Base-by-base conservation (phyloP, 2,888 invertebrate genomes). In the Lypha dubia region DNA sequence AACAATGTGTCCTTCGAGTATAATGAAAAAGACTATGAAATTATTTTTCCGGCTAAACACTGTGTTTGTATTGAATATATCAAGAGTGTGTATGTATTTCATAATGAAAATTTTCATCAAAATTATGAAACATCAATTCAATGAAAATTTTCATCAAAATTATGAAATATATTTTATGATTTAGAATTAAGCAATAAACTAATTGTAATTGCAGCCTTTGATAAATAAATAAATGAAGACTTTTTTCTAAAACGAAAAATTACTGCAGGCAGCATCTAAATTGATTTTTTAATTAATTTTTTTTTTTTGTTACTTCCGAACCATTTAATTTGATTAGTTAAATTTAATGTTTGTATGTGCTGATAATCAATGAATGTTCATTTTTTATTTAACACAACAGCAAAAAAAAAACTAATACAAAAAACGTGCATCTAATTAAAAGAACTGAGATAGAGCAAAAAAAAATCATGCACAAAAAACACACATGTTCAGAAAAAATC, bases 321-420 rank as follows among this genome's bases (percentile, higher is more conserved):
- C 75, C 75, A 82, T 82, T 82, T 76, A 70, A 76, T 75, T 82
- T 76, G 63, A 76, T 81, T 81, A 63, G 41, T 60, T 60, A 68
- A 62, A 58, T 70, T 70, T 24, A 65, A 71, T 75, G 46, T 49
- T 49, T 49, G 49, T 58, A 63, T 65, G 49, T 22, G 35, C 20
- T 41, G 56, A 28, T 73, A 75, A 81, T 70, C 75, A 71, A 56
- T 82, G 81, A 58, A 56, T 82, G 75, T 58, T 70, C 75, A 76
- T 63, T 82, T 82, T 68, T 62, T 60, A 44, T 24, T 62, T 38
- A 41, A 73, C n/a, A n/a, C 49, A 32, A 22, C 22, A 62, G 51
- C 15, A 49, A 20, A 24, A 75, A 70, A 22, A 6, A 56, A 8
- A 44, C 9, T n/a, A n/a, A n/a, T n/a, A n/a, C n/a, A n/a, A 41